Evolutionary conservation across 2,888 invertebrate species (phyloP), one percentile per base, ranked within the genome.

Genomic region (Polyploca ridens): DNA sequence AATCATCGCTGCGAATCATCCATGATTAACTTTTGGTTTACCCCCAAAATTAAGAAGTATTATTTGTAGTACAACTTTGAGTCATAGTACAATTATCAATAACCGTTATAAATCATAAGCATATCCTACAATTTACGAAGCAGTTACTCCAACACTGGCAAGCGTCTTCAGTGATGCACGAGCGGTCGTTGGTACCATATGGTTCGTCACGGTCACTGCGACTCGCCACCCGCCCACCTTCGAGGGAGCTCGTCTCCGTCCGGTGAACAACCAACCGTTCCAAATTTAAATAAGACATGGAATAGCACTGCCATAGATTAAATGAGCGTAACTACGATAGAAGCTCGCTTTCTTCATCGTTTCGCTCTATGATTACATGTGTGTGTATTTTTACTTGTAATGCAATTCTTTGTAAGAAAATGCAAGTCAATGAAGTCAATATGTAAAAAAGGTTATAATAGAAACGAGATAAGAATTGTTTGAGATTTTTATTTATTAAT

Each of bases 181-280:
- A 54, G 54, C 19, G 54, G 54, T 54, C 54, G 74, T 68, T 74
- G 72, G 83, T 78, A 72, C 83, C 82, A 83, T 88, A 88, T 88
- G 86, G 84, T 80, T 82, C 74, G 87, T 87, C 78, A 86, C 88
- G 88, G 86, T 87, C 86, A 86, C 61, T 72, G 81, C 65, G 74
- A 71, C 71, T 64, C 70, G 70, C 71, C 73, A 75, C 73, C 72
- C 74, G 76, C 73, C 72, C 73, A 67, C 72, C 76, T 74, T 69
- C 77, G 73, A 77, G 75, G 77, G 77, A 76, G 75, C 71, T 67
- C 69, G 73, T 74, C 73, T 69, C 69, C 75, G 85, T 79, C 70
- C 76, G 83, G 58, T 83, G 78, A 63, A 58, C 81, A 79, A 67
- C 69, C 54, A 54, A 70, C 64, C 33, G 61, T 61, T 61, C 61